Conservation (phyloP, 1,140 invertebrate species). For the Zaprionus capensis region DNA sequence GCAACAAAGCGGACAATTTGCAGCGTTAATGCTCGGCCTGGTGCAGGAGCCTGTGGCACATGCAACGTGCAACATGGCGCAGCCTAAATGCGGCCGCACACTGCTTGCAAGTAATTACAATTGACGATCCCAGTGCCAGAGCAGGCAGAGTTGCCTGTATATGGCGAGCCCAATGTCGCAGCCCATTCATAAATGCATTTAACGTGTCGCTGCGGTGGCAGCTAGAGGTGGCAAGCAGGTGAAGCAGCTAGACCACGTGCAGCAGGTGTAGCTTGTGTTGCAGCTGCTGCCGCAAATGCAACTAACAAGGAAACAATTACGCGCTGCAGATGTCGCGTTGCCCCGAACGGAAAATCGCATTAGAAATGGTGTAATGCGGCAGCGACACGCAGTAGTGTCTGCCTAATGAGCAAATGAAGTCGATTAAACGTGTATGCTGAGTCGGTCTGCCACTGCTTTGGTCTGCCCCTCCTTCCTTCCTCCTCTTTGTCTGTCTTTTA, state of each 20-base stretch:
- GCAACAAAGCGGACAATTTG: conserved; percentile 80
- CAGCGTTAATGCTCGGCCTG: conserved; percentile 72
- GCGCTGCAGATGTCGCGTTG: conserved; percentile 57
- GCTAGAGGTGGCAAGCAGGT: background rate
- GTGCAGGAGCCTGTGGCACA: conserved; percentile 47
- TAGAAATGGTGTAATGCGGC: conserved; percentile 53
- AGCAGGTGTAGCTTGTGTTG: conserved; percentile 31
- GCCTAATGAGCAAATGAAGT: conserved; percentile 82
- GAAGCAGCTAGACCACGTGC: conserved; percentile 23
- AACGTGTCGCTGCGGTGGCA: conserved; percentile 54
- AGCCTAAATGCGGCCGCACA: conserved; percentile 53
- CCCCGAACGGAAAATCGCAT: conserved; percentile 50
- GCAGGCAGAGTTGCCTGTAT: background rate
- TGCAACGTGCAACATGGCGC: conserved; percentile 52
- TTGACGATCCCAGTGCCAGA: conserved; percentile 57
- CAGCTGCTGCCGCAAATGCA: conserved; percentile 53
- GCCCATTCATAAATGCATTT: conserved; percentile 75
- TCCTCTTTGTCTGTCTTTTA: background rate
- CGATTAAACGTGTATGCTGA: conserved; percentile 67
- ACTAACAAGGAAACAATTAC: conserved; percentile 82
- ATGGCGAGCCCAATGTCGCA: background rate
- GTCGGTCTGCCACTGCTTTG: background rate
- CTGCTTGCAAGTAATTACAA: conserved; percentile 78
- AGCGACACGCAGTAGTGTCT: conserved; percentile 61
- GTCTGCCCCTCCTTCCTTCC: background rate